Evolutionary conservation across 2,888 invertebrate genomes (phyloP).

Genomic region (Trypoxylon attenuatum): DNA sequence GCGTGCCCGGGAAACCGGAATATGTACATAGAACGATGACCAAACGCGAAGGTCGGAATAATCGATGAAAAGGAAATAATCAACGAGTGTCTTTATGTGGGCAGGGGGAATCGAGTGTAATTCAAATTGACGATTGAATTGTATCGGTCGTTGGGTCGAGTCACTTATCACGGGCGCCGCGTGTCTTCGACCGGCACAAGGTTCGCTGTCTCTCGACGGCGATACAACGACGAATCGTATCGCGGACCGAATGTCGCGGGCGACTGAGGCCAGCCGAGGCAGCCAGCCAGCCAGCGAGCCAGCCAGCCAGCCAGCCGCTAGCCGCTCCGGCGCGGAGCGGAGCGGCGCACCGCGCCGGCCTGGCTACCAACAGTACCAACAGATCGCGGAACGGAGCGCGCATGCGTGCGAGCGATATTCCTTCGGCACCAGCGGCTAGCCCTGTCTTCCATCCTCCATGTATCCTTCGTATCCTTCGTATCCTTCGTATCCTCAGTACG

Average conservation of each 20-base stretch:
- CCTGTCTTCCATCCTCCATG: conserved; percentile 5
- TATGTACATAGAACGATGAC: too few species aligned
- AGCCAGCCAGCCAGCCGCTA: background rate
- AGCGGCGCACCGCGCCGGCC: too few species aligned
- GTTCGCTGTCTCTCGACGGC: conserved; percentile 1
- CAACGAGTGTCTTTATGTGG: too few species aligned
- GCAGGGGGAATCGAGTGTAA: too few species aligned
- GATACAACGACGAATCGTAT: conserved; percentile 60
- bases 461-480: conserved; percentile 4
- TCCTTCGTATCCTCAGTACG: conserved; percentile 16
- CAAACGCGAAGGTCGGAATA: too few species aligned
- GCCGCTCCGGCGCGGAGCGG: background rate
- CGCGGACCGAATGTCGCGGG: conserved; percentile 73
- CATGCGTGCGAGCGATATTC: conserved; percentile 68
- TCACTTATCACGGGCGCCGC: too few species aligned
- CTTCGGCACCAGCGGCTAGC: conserved; percentile 37
- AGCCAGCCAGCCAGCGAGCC: conserved; percentile 60
- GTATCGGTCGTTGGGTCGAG: too few species aligned
- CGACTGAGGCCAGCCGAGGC: conserved; percentile 68
- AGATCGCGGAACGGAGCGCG: conserved; percentile 68
- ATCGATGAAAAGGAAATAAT: too few species aligned
- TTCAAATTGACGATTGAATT: too few species aligned
- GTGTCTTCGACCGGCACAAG: too few species aligned
- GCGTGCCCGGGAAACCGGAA: too few species aligned
- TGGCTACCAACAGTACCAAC: too few species aligned